A percentile compares a stretch with the other conserved stretches of the same genome.
These are phyloP conservation scores for Dicyrtoma fusca DNA, from an alignment of 2,888 invertebrate genomes.

Conservation along the genomic window DNA sequence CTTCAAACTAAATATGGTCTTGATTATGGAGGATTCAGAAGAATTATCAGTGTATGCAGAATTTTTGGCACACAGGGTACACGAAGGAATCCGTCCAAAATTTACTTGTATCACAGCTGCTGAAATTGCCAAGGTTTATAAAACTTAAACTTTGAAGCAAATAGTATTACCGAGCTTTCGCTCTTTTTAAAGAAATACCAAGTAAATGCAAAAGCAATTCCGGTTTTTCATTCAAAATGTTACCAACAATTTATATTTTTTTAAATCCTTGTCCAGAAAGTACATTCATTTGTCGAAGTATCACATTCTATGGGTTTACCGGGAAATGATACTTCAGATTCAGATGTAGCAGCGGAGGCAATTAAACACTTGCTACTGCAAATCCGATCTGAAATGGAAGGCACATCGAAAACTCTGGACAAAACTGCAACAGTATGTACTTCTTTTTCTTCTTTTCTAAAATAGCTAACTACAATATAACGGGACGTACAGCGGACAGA, in stretches of 20 bases:
- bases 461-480: too few relatives aligned
- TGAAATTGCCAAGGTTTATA: conserved; percentile 40
- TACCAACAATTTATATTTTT: too few relatives aligned
- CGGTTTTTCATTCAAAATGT: too few relatives aligned
- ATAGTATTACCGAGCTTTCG: not conserved
- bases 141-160: too few relatives aligned
- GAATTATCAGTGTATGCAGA: conserved; percentile 38
- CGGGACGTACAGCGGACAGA: too few relatives aligned
- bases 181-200: not conserved
- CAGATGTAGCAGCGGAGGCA: conserved; percentile 50
- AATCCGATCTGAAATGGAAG: not conserved
- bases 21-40: conserved; percentile 48
- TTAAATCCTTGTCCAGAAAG: too few relatives aligned
- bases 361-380: conserved; percentile 42
- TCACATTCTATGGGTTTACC: too few relatives aligned
- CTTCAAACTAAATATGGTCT: conserved; percentile 42
- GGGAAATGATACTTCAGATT: too few relatives aligned
- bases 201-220: not conserved
- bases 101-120: conserved; percentile 42
- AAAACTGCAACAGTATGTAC: not conserved
- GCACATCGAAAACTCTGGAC: too few relatives aligned
- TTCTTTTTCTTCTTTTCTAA: not conserved
- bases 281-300: too few relatives aligned
- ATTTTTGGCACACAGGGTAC: conserved; percentile 42
- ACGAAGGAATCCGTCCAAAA: conserved; percentile 43